Evolutionary conservation across 2,797 vertebrate genomes (phyloP).

Genomic region (Sebastes glaucus): DNA sequence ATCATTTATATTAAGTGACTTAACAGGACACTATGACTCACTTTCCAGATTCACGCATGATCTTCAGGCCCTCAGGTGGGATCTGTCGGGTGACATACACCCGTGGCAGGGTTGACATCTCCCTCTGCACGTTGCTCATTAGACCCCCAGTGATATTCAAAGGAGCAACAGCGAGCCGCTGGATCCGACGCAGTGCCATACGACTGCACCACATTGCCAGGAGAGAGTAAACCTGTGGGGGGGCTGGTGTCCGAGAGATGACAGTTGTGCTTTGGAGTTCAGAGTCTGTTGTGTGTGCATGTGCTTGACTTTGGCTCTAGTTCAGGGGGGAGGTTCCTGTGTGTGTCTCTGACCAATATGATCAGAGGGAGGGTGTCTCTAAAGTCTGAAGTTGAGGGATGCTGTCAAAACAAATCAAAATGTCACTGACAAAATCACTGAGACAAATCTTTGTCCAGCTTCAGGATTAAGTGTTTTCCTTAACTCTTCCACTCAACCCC

Average conservation of each 20-base stretch:
- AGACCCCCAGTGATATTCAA: slow-evolving; percentile 43
- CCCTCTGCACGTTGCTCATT: slow-evolving; percentile 55
- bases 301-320: slow-evolving; percentile 43
- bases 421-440: not conserved
- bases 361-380: slow-evolving; percentile 60
- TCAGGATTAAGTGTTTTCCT: not conserved
- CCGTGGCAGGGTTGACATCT: slow-evolving; percentile 76
- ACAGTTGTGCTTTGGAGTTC: slow-evolving; percentile 53
- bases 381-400: slow-evolving; percentile 47
- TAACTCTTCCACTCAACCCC: no score
- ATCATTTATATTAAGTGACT: not conserved
- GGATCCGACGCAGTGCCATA: slow-evolving; percentile 71
- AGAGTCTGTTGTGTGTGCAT: slow-evolving; percentile 33
- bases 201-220: slow-evolving; percentile 80
- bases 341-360: slow-evolving; percentile 71
- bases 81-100: slow-evolving; percentile 85
- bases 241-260: slow-evolving; percentile 28
- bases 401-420: not conserved
- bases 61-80: slow-evolving; percentile 83
- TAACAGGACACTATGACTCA: slow-evolving; percentile 63
- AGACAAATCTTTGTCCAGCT: not conserved
- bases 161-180: slow-evolving; percentile 60
- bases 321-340: slow-evolving; percentile 67
- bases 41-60: slow-evolving; percentile 83
- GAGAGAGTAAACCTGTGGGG: slow-evolving; percentile 6